Base-by-base conservation (phyloP, 2,113 vertebrate species). In the Cisticola juncidis region DNA sequence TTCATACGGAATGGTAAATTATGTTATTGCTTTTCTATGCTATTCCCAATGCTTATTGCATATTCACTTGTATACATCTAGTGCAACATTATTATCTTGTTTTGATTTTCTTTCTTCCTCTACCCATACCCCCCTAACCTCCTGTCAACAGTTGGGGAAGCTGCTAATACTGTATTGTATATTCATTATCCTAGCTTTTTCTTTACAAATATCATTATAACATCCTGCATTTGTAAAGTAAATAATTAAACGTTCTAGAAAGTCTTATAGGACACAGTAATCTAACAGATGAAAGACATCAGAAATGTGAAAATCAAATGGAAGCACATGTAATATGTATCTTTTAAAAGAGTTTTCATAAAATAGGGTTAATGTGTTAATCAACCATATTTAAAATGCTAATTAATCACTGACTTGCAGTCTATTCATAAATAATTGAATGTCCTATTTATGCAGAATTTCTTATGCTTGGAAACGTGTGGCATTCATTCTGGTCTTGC, bases 161-260 rank as follows among this genome's bases (percentile, higher is more conserved):
- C 83, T 90, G 90, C 93, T 97, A 94, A 97, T 96, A 66, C 60
- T n/a, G 79, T 80, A 96, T 97, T 97, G 96, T 96, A 94, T 92
- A 91, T 91, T 97, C 95, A 81, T 92, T 96, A 93, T 97, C 88
- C 90, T 54, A 91, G 94, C 69, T 94, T 90, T 95, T 96, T 95
- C 96, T 97, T 97, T 97, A 97, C 97, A 97, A 97, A 97, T 95
- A 96, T 95, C 97, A 97, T 93, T 97, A 97, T 96, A 97, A 96
- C 94, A 95, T 93, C 83, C 92, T 97, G 96, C 96, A 97, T 97
- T 97, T 97, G 96, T 97, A 97, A 95, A 97, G 96, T 97, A 97
- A 97, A 97, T 97, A 97, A 97, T 97, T 97, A 97, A 97, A 97
- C 96, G 5, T 96, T 95, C 90, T 82, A 97, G 96, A 95, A 96